Evolutionary conservation across 2,113 vertebrate species (phyloP), one percentile per base, ranked within the genome.

Genomic region (Porphyrio hochstetteri): DNA sequence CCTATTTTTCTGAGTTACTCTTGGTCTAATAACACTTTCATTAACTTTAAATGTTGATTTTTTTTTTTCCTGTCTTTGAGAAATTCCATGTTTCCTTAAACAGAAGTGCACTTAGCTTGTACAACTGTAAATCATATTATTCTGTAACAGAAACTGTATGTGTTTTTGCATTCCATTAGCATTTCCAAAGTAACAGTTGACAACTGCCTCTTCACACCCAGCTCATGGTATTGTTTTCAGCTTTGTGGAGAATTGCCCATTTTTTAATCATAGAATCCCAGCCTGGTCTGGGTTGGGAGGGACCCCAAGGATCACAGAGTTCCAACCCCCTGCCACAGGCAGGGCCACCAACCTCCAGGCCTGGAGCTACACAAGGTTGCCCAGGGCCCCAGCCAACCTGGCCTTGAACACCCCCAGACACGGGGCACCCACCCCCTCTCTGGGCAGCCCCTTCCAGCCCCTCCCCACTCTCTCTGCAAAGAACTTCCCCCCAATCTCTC

Each of bases 31-130:
- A 71, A 56, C 28, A 20, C 85, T 82, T 95, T 94, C 77, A 95
- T 94, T 96, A 94, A 92, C 89, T 96, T 88, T 86, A 90, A 75
- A 24, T 87, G 72, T 50, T 85, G 5, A 21, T 60, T 91, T 78
- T 92, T 95, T 77, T 40, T 40, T 42, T 18, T 18, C 86, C 69
- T 91, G 46, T 53, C 44, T 78, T 75, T 75, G 56, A 67, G 42
- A 84, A 44, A 52, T 61, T 40, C 9, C 56, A 31, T 16, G 4
- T 88, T 92, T 88, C 78, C 92, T 75, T 88, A 65, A 72, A 85
- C 77, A 88, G 92, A 94, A 89, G 23, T 85, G 48, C 90, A 90
- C 40, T 96, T 48, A 92, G 33, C 90, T 85, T 57, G 55, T 72
- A 33, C 52, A 64, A 18, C 24, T 52, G n/a, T 89, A 72, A 75